These are phyloP conservation scores for Gymnoscopelus braueri DNA, from an alignment of 2,797 vertebrate species.

Conservation along the genomic window DNA sequence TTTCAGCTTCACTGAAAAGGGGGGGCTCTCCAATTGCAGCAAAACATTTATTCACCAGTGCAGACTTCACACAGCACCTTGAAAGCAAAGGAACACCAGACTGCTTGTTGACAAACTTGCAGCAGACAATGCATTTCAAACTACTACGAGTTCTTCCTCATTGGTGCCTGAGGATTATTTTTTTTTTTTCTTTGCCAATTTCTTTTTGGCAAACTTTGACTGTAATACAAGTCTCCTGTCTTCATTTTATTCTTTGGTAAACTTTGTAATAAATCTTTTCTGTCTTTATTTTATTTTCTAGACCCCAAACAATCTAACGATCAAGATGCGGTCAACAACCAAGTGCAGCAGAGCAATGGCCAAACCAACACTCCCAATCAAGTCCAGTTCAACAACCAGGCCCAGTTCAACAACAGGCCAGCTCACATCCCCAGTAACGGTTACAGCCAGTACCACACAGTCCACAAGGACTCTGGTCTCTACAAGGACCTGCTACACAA, in stretches of 20 bases:
- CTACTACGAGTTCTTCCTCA: too few species aligned
- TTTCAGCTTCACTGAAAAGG: too few species aligned
- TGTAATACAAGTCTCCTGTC: background rate
- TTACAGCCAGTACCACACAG: conserved; percentile 96
- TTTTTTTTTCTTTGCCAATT: too few species aligned
- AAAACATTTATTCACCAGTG: too few species aligned
- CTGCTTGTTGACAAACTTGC: too few species aligned
- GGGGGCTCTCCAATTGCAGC: too few species aligned
- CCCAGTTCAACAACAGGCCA: conserved; percentile 86
- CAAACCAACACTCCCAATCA: conserved; percentile 49
- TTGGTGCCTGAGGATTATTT: too few species aligned
- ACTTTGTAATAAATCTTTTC: background rate
- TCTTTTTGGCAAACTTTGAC: too few species aligned
- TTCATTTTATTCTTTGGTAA: background rate
- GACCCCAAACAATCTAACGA: conserved; percentile 67
- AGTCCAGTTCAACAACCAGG: conserved; percentile 61
- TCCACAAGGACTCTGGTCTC: conserved; percentile 97
- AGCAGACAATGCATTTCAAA: too few species aligned
- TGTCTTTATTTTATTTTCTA: conserved; percentile 24
- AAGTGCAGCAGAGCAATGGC: conserved; percentile 45
- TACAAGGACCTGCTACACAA: conserved; percentile 98
- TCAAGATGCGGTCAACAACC: conserved; percentile 48
- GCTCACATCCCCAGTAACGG: conserved; percentile 87
- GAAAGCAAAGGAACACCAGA: too few species aligned
- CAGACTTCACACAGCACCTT: too few species aligned